These are phyloP conservation scores for Craseonycteris thonglongyai DNA, from an alignment of 2,113 vertebrate species.

Conservation along the genomic window DNA sequence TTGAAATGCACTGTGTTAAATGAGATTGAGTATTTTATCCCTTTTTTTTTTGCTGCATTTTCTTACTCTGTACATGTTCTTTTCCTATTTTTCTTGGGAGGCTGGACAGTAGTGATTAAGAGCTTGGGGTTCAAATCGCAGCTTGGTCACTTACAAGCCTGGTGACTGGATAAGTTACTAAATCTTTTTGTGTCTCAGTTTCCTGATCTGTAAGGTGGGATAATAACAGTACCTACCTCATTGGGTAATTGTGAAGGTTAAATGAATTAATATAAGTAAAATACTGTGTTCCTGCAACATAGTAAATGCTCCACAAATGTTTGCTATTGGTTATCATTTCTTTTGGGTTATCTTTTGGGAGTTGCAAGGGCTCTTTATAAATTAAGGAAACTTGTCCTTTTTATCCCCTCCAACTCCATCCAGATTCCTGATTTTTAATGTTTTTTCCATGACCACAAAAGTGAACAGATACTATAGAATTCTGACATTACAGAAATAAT, in stretches of 20 bases:
- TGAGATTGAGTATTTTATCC: background rate
- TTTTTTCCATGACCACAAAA: background rate
- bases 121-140: background rate
- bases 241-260: background rate
- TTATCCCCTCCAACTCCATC: background rate
- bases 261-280: background rate
- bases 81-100: background rate
- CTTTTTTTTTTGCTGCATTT: background rate
- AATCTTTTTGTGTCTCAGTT: background rate
- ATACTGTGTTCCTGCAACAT: background rate
- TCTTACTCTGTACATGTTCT: background rate
- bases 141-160: background rate
- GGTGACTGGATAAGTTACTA: background rate
- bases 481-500: background rate
- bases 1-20: background rate
- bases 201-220: background rate
- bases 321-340: background rate
- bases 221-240: background rate
- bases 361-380: background rate
- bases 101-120: background rate
- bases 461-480: background rate
- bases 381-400: background rate
- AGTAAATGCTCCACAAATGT: background rate
- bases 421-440: background rate
- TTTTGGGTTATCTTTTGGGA: background rate